Conservation (phyloP, 2,888 invertebrate species). For the Agrotis puta region DNA sequence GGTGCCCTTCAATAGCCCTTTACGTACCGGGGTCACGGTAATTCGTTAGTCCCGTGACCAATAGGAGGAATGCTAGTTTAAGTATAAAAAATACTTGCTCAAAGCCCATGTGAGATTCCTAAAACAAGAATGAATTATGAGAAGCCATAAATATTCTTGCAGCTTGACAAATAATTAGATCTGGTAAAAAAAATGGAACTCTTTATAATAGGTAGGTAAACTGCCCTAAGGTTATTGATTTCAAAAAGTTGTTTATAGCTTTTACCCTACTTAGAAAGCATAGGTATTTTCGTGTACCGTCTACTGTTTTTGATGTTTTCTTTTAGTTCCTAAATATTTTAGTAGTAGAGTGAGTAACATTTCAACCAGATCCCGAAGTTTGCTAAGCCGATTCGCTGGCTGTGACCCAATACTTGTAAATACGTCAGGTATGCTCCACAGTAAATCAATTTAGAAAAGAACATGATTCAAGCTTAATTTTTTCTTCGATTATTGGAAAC, state of each 20-base stretch:
- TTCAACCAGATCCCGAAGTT: not conserved
- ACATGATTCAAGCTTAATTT: conserved; percentile 21
- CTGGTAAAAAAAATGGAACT: not conserved
- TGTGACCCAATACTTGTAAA: conserved; percentile 25
- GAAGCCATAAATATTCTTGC: not conserved
- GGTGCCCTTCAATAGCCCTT: too few species aligned
- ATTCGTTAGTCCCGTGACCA: too few species aligned
- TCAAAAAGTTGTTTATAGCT: conserved; percentile 3
- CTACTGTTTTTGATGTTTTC: not conserved
- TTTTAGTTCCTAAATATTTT: not conserved
- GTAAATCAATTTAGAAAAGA: conserved; percentile 24
- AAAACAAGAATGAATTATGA: not conserved
- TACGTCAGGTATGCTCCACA: conserved; percentile 11
- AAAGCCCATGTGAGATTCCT: not conserved
- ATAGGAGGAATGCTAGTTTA: too few species aligned
- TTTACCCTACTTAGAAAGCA: not conserved
- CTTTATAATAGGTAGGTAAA: not conserved
- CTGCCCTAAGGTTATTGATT: conserved; percentile 1
- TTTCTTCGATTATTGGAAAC: conserved; percentile 12
- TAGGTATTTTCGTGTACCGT: not conserved
- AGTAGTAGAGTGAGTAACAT: not conserved
- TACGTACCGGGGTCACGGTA: too few species aligned
- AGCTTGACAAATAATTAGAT: not conserved
- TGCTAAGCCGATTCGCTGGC: conserved; percentile 13
- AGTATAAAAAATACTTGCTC: too few species aligned